These are phyloP conservation scores for Ariolimax columbianus DNA, from an alignment of 2,888 invertebrate genomes.

Conservation along the genomic window DNA sequence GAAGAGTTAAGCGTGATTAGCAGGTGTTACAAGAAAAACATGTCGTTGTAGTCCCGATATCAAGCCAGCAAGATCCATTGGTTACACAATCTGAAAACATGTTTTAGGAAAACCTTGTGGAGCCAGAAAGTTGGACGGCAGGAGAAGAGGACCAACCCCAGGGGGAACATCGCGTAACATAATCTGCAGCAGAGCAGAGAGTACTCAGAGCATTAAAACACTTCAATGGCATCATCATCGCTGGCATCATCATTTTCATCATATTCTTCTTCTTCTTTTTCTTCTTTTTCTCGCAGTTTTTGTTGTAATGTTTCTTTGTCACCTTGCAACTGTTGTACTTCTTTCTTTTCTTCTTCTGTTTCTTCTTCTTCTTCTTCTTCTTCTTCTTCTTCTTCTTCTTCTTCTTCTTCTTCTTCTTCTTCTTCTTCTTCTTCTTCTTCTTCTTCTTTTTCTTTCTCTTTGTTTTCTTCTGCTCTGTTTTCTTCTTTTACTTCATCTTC, in stretches of 20 bases:
- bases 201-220: no score
- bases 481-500: slow-evolving; percentile 9
- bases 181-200: no score
- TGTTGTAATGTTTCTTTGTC: slow-evolving; percentile 28
- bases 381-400: background rate
- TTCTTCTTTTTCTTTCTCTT: slow-evolving; percentile 35
- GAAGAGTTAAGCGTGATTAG: no score
- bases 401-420: background rate
- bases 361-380: background rate
- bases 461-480: slow-evolving; percentile 29
- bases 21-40: no score
- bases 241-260: background rate
- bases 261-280: background rate
- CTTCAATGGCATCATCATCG: no score
- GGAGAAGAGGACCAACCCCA: no score
- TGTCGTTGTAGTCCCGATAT: no score
- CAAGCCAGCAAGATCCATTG: no score
- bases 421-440: slow-evolving; percentile 37
- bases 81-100: no score
- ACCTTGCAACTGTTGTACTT: background rate
- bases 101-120: no score
- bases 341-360: slow-evolving; percentile 21
- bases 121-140: no score
- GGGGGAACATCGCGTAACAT: no score
- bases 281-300: slow-evolving; percentile 8